A percentile compares a stretch with the other conserved stretches of the same genome.
Evolutionary conservation across 2,888 invertebrate species (phyloP).

Genomic region (Leptinotarsa peninsularis): DNA sequence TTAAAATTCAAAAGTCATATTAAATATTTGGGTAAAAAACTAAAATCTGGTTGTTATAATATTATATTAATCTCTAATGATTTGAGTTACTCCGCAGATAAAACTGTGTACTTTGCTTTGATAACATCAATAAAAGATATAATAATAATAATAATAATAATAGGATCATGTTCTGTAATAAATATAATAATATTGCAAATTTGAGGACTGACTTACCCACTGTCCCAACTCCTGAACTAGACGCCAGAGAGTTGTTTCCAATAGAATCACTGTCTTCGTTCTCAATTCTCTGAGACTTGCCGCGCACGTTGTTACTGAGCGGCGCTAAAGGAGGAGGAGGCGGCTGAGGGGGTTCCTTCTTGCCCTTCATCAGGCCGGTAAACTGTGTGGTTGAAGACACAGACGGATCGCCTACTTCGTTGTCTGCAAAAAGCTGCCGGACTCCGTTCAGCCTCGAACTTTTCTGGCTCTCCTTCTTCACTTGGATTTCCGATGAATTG

Average conservation of each 20-base stretch:
- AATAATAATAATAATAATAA: too few relatives aligned
- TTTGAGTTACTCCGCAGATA: too few relatives aligned
- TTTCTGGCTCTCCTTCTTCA: conserved; percentile 58
- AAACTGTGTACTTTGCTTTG: too few relatives aligned
- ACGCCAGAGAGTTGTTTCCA: conserved; percentile 71
- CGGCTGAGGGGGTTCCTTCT: conserved; percentile 66
- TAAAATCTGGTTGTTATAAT: too few relatives aligned
- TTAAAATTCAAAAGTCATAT: too few relatives aligned
- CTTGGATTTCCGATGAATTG: conserved; percentile 46
- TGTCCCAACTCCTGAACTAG: conserved; percentile 67
- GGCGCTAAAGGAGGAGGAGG: conserved; percentile 69
- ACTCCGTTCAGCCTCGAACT: conserved; percentile 63
- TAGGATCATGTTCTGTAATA: too few relatives aligned
- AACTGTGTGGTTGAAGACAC: conserved; percentile 63
- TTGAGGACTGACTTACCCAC: conserved; percentile 24
- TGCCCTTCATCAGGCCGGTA: conserved; percentile 58
- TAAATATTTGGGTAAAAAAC: too few relatives aligned
- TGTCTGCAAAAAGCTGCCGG: conserved; percentile 62
- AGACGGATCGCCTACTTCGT: conserved; percentile 62
- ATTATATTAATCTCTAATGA: too few relatives aligned
- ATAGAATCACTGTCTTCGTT: conserved; percentile 67
- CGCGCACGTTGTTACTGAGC: conserved; percentile 56
- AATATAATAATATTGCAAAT: too few relatives aligned
- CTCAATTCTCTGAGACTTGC: conserved; percentile 56
- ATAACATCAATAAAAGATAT: too few relatives aligned